A percentile compares a stretch with the other conserved stretches of the same genome.
phyloP scores from a whole-genome alignment of 1,140 invertebrate genomes.

The Philopotamus ludificatus region DNA sequence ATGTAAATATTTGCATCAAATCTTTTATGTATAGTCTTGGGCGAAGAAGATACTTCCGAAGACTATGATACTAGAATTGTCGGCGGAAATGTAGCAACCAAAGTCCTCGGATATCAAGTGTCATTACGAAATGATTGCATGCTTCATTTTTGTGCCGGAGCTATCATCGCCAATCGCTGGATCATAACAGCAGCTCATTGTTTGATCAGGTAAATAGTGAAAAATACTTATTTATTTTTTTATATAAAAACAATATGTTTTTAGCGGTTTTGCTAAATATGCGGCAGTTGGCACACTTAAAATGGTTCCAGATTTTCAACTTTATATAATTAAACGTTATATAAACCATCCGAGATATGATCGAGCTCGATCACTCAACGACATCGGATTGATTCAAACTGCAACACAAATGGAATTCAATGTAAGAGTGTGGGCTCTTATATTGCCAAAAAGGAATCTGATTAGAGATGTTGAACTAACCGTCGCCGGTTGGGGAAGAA shows the following conservation, averaged over 20 bases:
- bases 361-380: constrained; percentile 29
- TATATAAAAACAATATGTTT: background rate
- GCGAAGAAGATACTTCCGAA: too few relatives aligned
- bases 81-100: constrained; percentile 16
- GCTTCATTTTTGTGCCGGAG: background rate
- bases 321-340: constrained; percentile 26
- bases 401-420: constrained; percentile 6
- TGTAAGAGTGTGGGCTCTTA: constrained; percentile 1
- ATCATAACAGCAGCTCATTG: constrained; percentile 1
- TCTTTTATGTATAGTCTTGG: too few relatives aligned
- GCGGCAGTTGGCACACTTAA: too few relatives aligned
- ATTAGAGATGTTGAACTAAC: constrained; percentile 4
- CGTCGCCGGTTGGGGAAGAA: constrained; percentile 31
- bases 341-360: constrained; percentile 27
- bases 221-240: background rate
- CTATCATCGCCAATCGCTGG: background rate
- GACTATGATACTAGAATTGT: constrained; percentile 13
- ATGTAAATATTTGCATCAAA: too few relatives aligned
- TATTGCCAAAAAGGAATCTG: constrained; percentile 9
- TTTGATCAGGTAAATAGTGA: background rate
- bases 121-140: background rate
- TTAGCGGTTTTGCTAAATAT: background rate
- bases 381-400: constrained; percentile 33
- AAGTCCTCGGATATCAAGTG: constrained; percentile 7
- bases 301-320: too few relatives aligned